These are phyloP conservation scores for Montipora capricornis DNA, from an alignment of 64 coral and sea anemone genomes.

Conservation along the genomic window DNA sequence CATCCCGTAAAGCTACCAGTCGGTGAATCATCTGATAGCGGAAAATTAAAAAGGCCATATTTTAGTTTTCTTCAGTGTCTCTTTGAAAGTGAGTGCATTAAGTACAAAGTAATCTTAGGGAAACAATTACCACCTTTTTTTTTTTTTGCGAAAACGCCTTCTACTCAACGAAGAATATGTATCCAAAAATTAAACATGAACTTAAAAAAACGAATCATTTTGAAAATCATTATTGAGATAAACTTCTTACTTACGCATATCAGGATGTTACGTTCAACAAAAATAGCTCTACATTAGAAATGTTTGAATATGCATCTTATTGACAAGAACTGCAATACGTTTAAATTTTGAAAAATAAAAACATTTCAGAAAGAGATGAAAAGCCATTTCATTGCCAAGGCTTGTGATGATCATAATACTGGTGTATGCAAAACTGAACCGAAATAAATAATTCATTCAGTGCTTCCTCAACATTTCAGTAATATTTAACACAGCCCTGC, in stretches of 20 bases:
- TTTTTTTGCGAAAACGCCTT: background rate
- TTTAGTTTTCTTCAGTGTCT: no score
- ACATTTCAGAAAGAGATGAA: no score
- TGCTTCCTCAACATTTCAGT: no score
- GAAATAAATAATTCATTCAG: constrained; percentile 12
- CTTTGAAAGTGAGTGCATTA: no score
- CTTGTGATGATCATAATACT: background rate
- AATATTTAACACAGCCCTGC: no score
- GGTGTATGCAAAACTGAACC: constrained; percentile 9
- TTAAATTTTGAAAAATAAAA: background rate
- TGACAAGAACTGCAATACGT: background rate
- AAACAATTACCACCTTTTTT: background rate
- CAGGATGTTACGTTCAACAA: background rate
- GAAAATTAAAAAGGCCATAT: no score
- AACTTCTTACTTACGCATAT: constrained; percentile 31
- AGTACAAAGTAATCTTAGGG: no score
- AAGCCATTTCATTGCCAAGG: background rate
- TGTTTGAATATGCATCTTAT: background rate
- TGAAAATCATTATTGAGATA: background rate
- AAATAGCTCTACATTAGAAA: background rate
- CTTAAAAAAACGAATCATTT: background rate
- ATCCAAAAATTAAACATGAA: no score
- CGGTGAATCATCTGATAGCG: no score
- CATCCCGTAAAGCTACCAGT: no score
- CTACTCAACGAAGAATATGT: background rate